phyloP scores from a whole-genome alignment of 2,797 vertebrate genomes.

The Pangasius djambal region DNA sequence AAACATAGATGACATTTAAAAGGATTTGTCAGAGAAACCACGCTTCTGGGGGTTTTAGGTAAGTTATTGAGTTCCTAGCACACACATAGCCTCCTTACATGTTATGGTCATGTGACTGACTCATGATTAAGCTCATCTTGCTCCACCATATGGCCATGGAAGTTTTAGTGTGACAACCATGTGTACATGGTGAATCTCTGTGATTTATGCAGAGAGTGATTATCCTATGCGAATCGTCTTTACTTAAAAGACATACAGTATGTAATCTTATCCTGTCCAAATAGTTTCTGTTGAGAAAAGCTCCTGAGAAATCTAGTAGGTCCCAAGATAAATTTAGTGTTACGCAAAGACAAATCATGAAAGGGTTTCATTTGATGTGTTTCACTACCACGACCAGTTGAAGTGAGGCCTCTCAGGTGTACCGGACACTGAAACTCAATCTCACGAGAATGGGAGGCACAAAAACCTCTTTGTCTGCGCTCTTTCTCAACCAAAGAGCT shows the following conservation, averaged over 20 bases:
- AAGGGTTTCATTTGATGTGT: neutral
- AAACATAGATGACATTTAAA: neutral
- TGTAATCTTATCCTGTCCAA: neutral
- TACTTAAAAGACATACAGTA: neutral
- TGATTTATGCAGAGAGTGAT: neutral
- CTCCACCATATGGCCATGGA: neutral
- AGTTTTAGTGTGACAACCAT: neutral
- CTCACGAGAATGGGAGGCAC: constrained; percentile 51
- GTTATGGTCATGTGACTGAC: neutral
- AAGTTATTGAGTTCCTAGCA: neutral
- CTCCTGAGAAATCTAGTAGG: neutral
- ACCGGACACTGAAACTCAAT: constrained; percentile 47
- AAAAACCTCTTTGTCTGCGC: constrained; percentile 69
- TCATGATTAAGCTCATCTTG: neutral
- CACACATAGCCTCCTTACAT: neutral
- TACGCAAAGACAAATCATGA: neutral
- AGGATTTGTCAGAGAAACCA: neutral
- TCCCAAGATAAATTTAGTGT: neutral
- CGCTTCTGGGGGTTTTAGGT: neutral
- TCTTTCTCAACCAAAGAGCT: constrained; percentile 59
- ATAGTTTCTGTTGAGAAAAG: neutral
- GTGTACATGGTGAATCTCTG: neutral
- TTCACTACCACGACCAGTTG: neutral
- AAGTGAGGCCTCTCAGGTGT: constrained; percentile 30
- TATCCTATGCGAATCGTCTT: neutral